These are phyloP conservation scores for Neoaliturus tenellus DNA, from an alignment of 2,888 invertebrate species.

Conservation along the genomic window DNA sequence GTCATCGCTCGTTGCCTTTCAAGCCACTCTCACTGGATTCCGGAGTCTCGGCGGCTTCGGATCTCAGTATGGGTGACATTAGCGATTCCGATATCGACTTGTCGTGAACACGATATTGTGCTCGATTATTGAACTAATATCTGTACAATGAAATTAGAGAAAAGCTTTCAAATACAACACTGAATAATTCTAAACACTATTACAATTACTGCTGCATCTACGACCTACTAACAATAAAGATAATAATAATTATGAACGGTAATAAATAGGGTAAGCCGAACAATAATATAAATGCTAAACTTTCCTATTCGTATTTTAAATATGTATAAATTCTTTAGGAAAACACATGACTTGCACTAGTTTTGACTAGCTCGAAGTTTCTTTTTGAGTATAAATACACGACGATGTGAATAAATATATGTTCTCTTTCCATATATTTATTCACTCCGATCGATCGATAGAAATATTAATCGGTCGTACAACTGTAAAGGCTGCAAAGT, in stretches of 20 bases:
- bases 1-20: not conserved
- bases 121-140: slow-evolving; percentile 29
- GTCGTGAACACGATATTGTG: slow-evolving; percentile 20
- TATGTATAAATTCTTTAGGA: slow-evolving; percentile 57
- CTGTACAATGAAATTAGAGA: slow-evolving; percentile 49
- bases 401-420: slow-evolving; percentile 41
- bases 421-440: slow-evolving; percentile 50
- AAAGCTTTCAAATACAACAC: slow-evolving; percentile 63
- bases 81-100: not conserved
- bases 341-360: slow-evolving; percentile 63
- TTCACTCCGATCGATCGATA: not conserved
- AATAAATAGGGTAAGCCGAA: slow-evolving; percentile 51
- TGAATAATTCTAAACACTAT: slow-evolving; percentile 64
- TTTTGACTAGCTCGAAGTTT: slow-evolving; percentile 61
- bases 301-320: slow-evolving; percentile 41
- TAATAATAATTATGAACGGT: slow-evolving; percentile 51
- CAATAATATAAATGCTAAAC: slow-evolving; percentile 51
- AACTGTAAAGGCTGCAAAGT: slow-evolving; percentile 51
- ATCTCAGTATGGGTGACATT: too few relatives aligned
- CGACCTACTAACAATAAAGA: slow-evolving; percentile 64
- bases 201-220: slow-evolving; percentile 62
- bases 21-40: not conserved
- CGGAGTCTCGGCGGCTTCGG: too few relatives aligned
- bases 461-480: slow-evolving; percentile 25
- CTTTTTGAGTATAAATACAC: slow-evolving; percentile 40